Evolutionary conservation across 1,140 invertebrate species (phyloP).

Genomic region (Pteromalus puparum): DNA sequence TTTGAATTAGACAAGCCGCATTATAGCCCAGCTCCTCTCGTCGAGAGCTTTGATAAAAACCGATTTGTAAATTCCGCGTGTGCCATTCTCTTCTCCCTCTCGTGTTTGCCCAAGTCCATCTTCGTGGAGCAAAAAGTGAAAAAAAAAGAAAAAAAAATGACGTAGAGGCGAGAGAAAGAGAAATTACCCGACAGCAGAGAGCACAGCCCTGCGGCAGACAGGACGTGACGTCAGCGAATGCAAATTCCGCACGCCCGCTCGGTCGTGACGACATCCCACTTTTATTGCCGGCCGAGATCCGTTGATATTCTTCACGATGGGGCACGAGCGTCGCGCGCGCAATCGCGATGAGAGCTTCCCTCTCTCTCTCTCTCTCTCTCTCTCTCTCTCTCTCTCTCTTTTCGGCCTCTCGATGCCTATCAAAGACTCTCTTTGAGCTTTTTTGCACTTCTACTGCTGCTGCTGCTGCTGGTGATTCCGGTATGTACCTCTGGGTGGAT

Average conservation of each 20-base stretch:
- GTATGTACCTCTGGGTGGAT: background rate
- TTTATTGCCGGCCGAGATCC: constrained; percentile 58
- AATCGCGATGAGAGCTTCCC: constrained; percentile 21
- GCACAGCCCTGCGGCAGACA: constrained; percentile 46
- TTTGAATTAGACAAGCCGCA: constrained; percentile 24
- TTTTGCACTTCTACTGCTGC: background rate
- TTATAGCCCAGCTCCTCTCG: background rate
- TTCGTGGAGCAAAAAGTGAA: background rate
- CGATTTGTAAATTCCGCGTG: constrained; percentile 34
- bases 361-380: no score
- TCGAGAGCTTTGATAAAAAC: constrained; percentile 9
- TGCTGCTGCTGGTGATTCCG: background rate
- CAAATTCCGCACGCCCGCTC: constrained; percentile 55
- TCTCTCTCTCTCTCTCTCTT: no score
- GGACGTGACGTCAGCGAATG: constrained; percentile 61
- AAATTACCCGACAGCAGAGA: constrained; percentile 30
- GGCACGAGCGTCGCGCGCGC: background rate
- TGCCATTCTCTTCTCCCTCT: constrained; percentile 10
- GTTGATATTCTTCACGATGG: constrained; percentile 57
- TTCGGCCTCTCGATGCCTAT: background rate
- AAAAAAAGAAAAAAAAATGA: background rate
- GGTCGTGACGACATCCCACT: constrained; percentile 51
- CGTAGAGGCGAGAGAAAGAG: constrained; percentile 12
- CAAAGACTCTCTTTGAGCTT: background rate
- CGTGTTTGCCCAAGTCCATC: no score